Base-by-base conservation (phyloP, 2,113 vertebrate genomes). In the Nanorana parkeri region DNA sequence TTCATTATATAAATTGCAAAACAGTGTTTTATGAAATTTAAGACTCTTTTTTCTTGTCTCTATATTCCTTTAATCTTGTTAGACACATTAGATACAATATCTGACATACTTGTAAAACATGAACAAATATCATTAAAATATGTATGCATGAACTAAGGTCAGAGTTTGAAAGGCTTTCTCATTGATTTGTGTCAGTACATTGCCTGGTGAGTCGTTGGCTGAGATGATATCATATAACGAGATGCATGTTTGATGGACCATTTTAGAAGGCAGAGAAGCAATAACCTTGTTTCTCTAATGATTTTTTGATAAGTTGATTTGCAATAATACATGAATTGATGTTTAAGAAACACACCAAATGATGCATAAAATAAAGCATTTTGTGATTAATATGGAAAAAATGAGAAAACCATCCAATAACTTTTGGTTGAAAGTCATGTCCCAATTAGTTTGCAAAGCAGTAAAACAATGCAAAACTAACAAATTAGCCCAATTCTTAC, bases 121-220 rank as follows among this genome's bases (percentile, higher is more conserved):
- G 71, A 32, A 58, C 71, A 74, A 74, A 74, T 75, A 75, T 75
- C 72, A 75, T 75, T 75, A 75, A 75, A 75, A 75, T 75, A 75
- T 75, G 72, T 60, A 75, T 75, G 72, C 72, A 75, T 75, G 56
- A 61, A 29, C 55, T 75, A 75, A 60, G 72, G 72, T 75, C 72
- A 75, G 72, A 75, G 72, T 75, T 61, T 75, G 52, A 61, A 75
- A 75, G 72, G 72, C 23, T 75, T 75, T 75, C 52, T 56, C 72
- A 75, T 75, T 56, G 55, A 75, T 60, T 56, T 75, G 55, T 75
- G 72, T 75, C 72, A 75, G 72, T 61, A 75, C 17, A 6, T 29
- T 23, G 56, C 55, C n/a, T 75, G 72, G 72, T n/a, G 52, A 60
- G 29, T 24, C 72, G 26, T 75, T 36, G 32, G 23, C 20, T 60